phyloP scores from a whole-genome alignment of 2,888 invertebrate species.

The Bellardia bayeri region DNA sequence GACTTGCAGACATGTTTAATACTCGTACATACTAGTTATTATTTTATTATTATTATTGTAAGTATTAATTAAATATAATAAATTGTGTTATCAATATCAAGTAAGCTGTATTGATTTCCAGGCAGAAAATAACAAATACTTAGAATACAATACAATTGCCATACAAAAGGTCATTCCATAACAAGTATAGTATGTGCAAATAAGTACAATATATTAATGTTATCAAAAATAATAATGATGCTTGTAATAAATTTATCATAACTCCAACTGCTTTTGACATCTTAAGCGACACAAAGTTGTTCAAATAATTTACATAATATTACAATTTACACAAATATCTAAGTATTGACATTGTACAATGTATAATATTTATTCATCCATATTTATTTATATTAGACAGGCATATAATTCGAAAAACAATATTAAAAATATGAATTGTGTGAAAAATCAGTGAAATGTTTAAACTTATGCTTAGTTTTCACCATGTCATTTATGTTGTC shows the following conservation, averaged over 20 bases:
- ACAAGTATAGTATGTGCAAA: not conserved
- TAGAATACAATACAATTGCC: not conserved
- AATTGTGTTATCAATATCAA: not conserved
- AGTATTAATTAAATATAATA: not conserved
- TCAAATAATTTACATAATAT: not conserved
- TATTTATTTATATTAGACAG: too few relatives aligned
- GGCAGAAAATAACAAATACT: not conserved
- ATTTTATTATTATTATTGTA: not conserved
- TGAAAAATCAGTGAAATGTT: too few relatives aligned
- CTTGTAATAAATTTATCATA: conserved; percentile 3
- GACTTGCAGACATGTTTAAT: not conserved
- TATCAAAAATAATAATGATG: not conserved
- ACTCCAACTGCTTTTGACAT: conserved; percentile 22
- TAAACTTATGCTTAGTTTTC: too few relatives aligned
- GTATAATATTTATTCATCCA: too few relatives aligned
- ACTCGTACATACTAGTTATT: too few relatives aligned
- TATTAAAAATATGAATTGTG: too few relatives aligned
- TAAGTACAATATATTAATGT: not conserved
- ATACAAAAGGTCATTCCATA: not conserved
- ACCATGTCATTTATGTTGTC: too few relatives aligned
- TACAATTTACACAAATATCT: not conserved
- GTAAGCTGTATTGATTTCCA: not conserved
- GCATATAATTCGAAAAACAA: too few relatives aligned
- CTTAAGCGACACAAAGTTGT: not conserved
- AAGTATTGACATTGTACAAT: too few relatives aligned